Base-by-base conservation (phyloP, 2,113 vertebrate genomes). In the human region DNA sequence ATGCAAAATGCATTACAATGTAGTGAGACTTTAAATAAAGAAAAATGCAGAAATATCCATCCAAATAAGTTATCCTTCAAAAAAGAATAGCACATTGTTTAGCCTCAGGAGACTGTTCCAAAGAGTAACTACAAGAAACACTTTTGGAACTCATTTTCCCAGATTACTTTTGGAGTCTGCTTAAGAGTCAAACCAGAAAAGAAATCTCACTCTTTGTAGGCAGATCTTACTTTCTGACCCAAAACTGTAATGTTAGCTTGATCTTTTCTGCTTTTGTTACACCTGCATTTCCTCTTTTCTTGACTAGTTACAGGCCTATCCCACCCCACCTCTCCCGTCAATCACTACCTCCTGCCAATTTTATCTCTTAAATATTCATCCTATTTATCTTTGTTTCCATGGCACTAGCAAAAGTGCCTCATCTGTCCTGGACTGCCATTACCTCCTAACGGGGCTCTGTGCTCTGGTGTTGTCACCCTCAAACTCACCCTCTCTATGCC, bases 1-100 rank as follows among this genome's bases (percentile, higher is more conserved):
- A 84, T 55, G 17, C 64, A 88, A 93, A 4, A 85, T 27, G 70
- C 30, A 38, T 13, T 75, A n/a, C 6, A 18, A 50, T 12, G 1
- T 45, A 68, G 35, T 72, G 20, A 97, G 73, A 83, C 10, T 8
- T 94, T 86, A 94, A 92, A 78, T 40, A 45, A 81, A 83, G 72
- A 84, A 94, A 90, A 90, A 81, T 38, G 32, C 6, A 13, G 43
- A 64, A 38, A 27, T 75, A 73, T 13, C n/a, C 75, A 79, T 32
- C 20, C 10, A 93, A 86, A n/a, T 48, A 93, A 89, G 38, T 48
- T 16, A 50, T 43, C 27, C 55, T 94, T 5, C 80, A 55, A 86
- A 79, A 83, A 30, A 35, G 12, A 86, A 66, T 0, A 89, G 40
- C 13, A 22, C 32, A 72, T 0, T 43, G n/a, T 80, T 68, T 73